Percentiles rank a stretch among this genome's conserved stretches.
phyloP scores from a whole-genome alignment of 2,888 invertebrate species.

The Eulithis prunata region DNA sequence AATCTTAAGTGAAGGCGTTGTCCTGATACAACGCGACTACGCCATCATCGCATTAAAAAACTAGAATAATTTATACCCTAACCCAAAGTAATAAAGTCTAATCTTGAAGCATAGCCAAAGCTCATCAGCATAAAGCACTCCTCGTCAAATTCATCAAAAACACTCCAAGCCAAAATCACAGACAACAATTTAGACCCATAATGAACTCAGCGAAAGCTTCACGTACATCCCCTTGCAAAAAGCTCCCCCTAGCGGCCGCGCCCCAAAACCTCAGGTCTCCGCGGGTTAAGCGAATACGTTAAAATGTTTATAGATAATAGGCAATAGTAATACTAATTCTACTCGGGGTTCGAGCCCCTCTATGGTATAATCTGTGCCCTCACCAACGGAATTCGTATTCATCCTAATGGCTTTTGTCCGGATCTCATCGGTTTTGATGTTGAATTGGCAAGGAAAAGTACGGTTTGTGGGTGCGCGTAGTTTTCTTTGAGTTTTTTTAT shows the following conservation, averaged over 20 bases:
- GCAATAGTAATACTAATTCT: slow-evolving; percentile 76
- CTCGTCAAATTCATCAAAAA: slow-evolving; percentile 27
- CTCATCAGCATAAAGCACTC: slow-evolving; percentile 14
- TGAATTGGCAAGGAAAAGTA: slow-evolving; percentile 60
- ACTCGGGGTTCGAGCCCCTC: slow-evolving; percentile 48
- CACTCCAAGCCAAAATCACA: slow-evolving; percentile 57
- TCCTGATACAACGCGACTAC: no score
- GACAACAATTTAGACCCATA: slow-evolving; percentile 71
- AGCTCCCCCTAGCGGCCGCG: slow-evolving; percentile 50
- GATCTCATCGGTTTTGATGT: slow-evolving; percentile 61
- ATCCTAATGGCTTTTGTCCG: slow-evolving; percentile 73
- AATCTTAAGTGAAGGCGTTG: no score
- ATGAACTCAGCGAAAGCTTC: slow-evolving; percentile 67
- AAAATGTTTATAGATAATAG: slow-evolving; percentile 84
- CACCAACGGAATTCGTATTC: slow-evolving; percentile 74
- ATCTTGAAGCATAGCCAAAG: slow-evolving; percentile 1
- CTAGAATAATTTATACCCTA: no score
- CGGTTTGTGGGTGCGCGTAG: slow-evolving; percentile 26
- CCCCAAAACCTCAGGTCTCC: slow-evolving; percentile 68
- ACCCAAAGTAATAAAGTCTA: neutral
- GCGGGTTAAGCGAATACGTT: slow-evolving; percentile 80
- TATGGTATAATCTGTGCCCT: slow-evolving; percentile 48
- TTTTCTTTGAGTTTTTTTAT: slow-evolving; percentile 32
- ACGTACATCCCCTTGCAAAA: slow-evolving; percentile 72
- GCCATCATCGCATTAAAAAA: no score